A percentile compares a stretch with the other conserved stretches of the same genome.
Evolutionary conservation across 1,140 invertebrate species (phyloP).

Genomic region (Tenebrio molitor): DNA sequence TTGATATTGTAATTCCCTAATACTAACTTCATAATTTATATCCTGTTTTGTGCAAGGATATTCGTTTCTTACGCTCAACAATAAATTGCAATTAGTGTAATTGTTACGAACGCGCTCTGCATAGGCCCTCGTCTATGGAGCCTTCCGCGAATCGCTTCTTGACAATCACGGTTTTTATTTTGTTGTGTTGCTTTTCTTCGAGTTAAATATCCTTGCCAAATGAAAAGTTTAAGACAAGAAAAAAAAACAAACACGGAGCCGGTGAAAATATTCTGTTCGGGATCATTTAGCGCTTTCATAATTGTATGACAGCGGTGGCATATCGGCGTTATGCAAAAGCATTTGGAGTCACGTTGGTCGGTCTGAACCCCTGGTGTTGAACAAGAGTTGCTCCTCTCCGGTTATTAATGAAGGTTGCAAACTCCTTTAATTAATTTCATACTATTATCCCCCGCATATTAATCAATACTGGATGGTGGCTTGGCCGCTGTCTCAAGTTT

Average conservation of each 20-base stretch:
- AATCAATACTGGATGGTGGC: constrained; percentile 62
- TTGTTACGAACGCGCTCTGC: constrained; percentile 27
- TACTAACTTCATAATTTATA: constrained; percentile 62
- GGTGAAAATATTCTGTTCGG: neutral
- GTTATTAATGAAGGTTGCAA: constrained; percentile 67
- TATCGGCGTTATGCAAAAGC: constrained; percentile 30
- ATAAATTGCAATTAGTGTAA: constrained; percentile 55
- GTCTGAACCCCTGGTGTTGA: constrained; percentile 52
- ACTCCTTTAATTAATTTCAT: constrained; percentile 67
- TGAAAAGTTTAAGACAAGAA: too few relatives aligned
- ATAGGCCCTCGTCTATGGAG: neutral
- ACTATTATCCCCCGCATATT: constrained; percentile 66
- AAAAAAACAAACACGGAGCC: too few relatives aligned
- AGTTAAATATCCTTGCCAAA: too few relatives aligned
- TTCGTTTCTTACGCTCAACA: constrained; percentile 56
- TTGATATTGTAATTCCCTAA: constrained; percentile 64
- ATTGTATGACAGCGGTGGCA: constrained; percentile 21
- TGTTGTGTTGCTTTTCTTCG: too few relatives aligned
- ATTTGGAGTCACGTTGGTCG: constrained; percentile 41
- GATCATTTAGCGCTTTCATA: constrained; percentile 17
- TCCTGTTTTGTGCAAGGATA: constrained; percentile 54
- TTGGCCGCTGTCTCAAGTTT: constrained; percentile 48
- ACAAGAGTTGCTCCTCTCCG: constrained; percentile 62
- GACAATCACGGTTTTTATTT: too few relatives aligned
- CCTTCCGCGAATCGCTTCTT: too few relatives aligned